Evolutionary conservation across 1,140 invertebrate species (phyloP).

Genomic region (Euura lappo): DNA sequence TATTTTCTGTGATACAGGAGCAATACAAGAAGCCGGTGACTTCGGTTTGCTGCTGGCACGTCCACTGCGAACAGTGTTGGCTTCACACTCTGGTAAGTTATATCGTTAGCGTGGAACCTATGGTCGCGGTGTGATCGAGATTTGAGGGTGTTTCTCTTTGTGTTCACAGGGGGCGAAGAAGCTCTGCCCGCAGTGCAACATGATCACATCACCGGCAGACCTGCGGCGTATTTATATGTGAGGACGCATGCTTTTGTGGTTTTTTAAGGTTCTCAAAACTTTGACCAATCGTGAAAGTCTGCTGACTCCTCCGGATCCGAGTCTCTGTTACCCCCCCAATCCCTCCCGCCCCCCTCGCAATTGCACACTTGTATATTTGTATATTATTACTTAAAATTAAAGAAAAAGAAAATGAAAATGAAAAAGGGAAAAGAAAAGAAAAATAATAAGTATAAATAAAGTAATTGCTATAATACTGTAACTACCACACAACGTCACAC

Average conservation of each 20-base stretch:
- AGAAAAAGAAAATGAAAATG: neutral
- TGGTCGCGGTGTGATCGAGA: too few species aligned
- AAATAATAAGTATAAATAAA: too few species aligned
- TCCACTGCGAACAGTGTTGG: slow-evolving; percentile 95
- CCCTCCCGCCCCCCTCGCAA: neutral
- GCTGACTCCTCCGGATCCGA: neutral
- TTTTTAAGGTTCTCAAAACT: slow-evolving; percentile 5
- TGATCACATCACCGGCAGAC: slow-evolving; percentile 88
- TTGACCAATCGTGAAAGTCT: neutral
- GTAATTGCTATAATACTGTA: too few species aligned
- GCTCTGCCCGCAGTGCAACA: slow-evolving; percentile 93
- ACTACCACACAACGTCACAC: neutral
- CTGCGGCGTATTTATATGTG: slow-evolving; percentile 89
- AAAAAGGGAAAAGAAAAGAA: too few species aligned
- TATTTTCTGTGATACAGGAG: slow-evolving; percentile 58
- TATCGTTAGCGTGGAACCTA: neutral
- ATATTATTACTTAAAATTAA: slow-evolving; percentile 4
- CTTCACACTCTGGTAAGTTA: slow-evolving; percentile 77
- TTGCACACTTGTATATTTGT: slow-evolving; percentile 5
- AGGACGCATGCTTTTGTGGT: slow-evolving; percentile 35
- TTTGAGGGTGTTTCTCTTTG: slow-evolving; percentile 13
- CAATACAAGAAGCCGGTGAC: slow-evolving; percentile 86
- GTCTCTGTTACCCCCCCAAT: neutral
- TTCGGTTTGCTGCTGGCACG: slow-evolving; percentile 96
- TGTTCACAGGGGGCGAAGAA: slow-evolving; percentile 82